These are phyloP conservation scores for Tenualosa ilisha DNA, from an alignment of 2,797 vertebrate species.

Conservation along the genomic window DNA sequence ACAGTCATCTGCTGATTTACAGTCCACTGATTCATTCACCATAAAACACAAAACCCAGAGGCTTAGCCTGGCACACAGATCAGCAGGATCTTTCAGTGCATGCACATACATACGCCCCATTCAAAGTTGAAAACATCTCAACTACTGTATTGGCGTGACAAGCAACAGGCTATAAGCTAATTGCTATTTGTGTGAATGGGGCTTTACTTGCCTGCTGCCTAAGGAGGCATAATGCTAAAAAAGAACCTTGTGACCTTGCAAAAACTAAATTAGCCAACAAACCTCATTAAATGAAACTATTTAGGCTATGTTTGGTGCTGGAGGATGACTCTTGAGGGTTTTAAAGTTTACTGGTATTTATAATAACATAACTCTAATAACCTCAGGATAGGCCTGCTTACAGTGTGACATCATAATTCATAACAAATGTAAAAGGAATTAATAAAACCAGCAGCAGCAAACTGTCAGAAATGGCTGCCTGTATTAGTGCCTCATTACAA, in stretches of 20 bases:
- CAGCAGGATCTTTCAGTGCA: not conserved
- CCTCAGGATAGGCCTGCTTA: not conserved
- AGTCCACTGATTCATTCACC: not conserved
- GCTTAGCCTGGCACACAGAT: not conserved
- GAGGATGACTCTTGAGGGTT: not conserved
- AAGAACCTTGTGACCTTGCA: not conserved
- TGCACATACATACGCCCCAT: too few relatives aligned
- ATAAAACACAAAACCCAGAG: not conserved
- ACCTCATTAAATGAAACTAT: not conserved
- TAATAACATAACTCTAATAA: not conserved
- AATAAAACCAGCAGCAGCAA: too few relatives aligned
- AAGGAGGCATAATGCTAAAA: not conserved
- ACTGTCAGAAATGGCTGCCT: not conserved
- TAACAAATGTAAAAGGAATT: not conserved
- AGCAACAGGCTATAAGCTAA: too few relatives aligned
- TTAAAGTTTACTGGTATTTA: not conserved
- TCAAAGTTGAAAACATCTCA: too few relatives aligned
- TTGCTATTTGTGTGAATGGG: too few relatives aligned
- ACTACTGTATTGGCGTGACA: too few relatives aligned
- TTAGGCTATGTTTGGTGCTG: not conserved
- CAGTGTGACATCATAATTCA: not conserved
- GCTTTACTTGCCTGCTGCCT: not conserved
- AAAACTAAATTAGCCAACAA: not conserved
- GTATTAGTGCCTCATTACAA: not conserved
- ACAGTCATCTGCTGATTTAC: not conserved